Conservation (phyloP, 2,113 vertebrate genomes). For the Columba janthina region DNA sequence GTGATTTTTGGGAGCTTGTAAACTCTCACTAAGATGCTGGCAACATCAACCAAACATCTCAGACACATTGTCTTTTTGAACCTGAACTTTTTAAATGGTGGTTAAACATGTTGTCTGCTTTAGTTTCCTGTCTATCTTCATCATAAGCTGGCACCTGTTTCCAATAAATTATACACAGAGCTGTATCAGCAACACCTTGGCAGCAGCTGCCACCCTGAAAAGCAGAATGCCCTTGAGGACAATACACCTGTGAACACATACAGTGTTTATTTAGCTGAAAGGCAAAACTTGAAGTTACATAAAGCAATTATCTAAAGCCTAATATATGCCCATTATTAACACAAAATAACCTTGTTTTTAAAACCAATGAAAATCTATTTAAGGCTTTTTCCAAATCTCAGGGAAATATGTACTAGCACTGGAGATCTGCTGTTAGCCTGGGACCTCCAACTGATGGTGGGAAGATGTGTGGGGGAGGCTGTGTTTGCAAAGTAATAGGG, state of each 20-base stretch:
- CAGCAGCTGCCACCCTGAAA: constrained; percentile 76
- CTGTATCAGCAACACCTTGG: constrained; percentile 83
- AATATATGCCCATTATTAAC: constrained; percentile 79
- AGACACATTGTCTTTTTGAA: constrained; percentile 79
- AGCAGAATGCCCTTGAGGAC: constrained; percentile 78
- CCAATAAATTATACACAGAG: constrained; percentile 78
- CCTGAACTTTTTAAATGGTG: constrained; percentile 75
- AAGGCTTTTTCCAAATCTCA: constrained; percentile 75
- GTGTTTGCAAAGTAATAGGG: constrained; percentile 27
- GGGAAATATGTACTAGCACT: constrained; percentile 53
- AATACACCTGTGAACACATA: constrained; percentile 85
- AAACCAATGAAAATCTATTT: constrained; percentile 79
- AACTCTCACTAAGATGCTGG: constrained; percentile 64
- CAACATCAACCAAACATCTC: constrained; percentile 75
- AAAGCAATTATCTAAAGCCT: constrained; percentile 82
- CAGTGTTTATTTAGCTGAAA: constrained; percentile 81
- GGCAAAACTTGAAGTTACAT: constrained; percentile 77
- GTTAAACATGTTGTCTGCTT: constrained; percentile 81
- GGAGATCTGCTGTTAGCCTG: constrained; percentile 49
- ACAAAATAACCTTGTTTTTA: constrained; percentile 81
- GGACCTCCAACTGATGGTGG: constrained; percentile 45
- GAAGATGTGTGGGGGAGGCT: constrained; percentile 31
- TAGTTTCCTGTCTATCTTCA: constrained; percentile 82
- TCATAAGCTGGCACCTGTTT: constrained; percentile 80
- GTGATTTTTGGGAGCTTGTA: constrained; percentile 58